Evolutionary conservation across 2,113 vertebrate species (phyloP), one percentile per base, ranked within the genome.

Genomic region (Scophthalmus maximus): DNA sequence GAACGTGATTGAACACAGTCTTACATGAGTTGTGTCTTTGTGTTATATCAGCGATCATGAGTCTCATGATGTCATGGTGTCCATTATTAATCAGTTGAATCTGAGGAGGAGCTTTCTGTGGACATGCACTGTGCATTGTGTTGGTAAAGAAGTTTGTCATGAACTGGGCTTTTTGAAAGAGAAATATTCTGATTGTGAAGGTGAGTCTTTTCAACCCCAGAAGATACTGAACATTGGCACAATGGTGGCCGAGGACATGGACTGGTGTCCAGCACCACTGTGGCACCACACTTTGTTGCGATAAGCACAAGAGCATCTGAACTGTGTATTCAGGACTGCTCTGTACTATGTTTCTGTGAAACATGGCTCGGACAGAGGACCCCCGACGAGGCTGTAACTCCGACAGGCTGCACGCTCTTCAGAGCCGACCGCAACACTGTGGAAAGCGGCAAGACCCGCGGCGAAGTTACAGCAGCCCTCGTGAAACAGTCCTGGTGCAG

Each of bases 21-120:
- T 73, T 70, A 29, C 66, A 71, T 55, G 72, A 63, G 26, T 36
- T 67, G 44, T 61, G 23, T 61, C 8, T 50, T 50, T 64, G 36
- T 63, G 49, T 78, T 58, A 63, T 36, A 36, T 30, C 18, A 10
- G 46, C 6, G 11, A 73, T 60, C 59, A 84, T 62, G 76, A 76
- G 51, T 62, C 58, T 36, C n/a, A 30, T 62, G 52, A 65, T 66
- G 34, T 2, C 10, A 8, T 11, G n/a, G n/a, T n/a, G n/a, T 9
- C 32, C 27, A 20, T 64, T 53, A 60, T 55, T 68, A 23, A 73
- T 57, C 20, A 34, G 57, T 22, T 61, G 55, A 56, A 66, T 50
- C 38, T 29, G 59, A 38, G 29, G 40, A 55, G 18, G 22, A 27
- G 30, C 20, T 47, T 49, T 27, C 38, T 27, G 44, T 4, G 10